These are phyloP conservation scores for Andrena bucephala DNA, from an alignment of 2,888 invertebrate genomes.

Conservation along the genomic window DNA sequence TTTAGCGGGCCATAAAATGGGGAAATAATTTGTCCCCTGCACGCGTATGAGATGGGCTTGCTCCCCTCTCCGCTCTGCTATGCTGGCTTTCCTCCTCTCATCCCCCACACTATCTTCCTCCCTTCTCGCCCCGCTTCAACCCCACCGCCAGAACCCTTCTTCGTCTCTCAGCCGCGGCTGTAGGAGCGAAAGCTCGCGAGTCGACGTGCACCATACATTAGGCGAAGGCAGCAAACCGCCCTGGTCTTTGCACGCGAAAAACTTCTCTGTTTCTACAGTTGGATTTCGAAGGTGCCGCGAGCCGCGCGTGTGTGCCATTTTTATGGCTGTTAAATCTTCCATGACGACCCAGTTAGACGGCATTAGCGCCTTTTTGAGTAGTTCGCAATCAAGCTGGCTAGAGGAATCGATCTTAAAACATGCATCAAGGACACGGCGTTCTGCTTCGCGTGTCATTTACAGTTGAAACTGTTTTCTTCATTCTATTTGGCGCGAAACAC, in stretches of 20 bases:
- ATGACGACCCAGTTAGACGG: not conserved
- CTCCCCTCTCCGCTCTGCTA: constrained; percentile 53
- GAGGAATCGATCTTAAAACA: constrained; percentile 36
- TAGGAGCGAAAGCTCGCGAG: constrained; percentile 49
- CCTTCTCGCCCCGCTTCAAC: constrained; percentile 2
- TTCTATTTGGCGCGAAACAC: constrained; percentile 11
- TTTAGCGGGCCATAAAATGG: constrained; percentile 84
- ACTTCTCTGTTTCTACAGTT: constrained; percentile 31
- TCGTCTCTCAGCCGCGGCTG: constrained; percentile 7
- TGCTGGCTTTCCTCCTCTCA: constrained; percentile 40
- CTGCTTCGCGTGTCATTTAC: constrained; percentile 24
- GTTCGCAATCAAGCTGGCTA: constrained; percentile 5
- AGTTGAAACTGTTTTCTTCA: not conserved
- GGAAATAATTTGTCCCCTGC: constrained; percentile 84
- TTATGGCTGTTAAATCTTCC: constrained; percentile 27
- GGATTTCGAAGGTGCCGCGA: constrained; percentile 1
- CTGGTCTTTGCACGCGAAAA: constrained; percentile 29
- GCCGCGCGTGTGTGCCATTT: constrained; percentile 3
- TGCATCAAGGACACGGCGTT: constrained; percentile 2
- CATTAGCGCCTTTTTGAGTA: constrained; percentile 9
- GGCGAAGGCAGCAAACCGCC: constrained; percentile 19
- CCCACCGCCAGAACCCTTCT: constrained; percentile 7
- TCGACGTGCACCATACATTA: constrained; percentile 56
- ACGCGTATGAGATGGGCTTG: constrained; percentile 81
- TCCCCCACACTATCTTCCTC: constrained; percentile 3